A percentile compares a stretch with the other conserved stretches of the same genome.
Conservation (phyloP, 2,113 vertebrate genomes). For the Elephas maximus region DNA sequence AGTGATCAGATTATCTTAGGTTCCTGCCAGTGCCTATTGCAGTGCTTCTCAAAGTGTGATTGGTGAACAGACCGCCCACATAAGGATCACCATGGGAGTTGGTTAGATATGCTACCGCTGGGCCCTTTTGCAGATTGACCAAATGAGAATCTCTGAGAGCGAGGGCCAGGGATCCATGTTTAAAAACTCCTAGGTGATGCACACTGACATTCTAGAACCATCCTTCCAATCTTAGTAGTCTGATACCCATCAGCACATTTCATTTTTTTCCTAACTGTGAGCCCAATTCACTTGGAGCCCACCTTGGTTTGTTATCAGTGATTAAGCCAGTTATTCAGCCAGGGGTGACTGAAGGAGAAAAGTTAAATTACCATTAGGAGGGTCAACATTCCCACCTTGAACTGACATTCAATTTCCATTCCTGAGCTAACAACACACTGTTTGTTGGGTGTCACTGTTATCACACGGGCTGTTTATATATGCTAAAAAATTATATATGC, state of each 20-base stretch:
- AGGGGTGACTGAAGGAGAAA: not conserved
- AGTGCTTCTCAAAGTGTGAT: slow-evolving; percentile 37
- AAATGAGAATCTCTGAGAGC: not conserved
- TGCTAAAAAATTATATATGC: too few species aligned
- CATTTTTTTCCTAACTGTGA: not conserved
- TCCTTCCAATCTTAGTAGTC: not conserved
- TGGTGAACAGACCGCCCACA: not conserved
- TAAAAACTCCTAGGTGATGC: not conserved
- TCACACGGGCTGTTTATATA: too few species aligned
- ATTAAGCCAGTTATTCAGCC: not conserved
- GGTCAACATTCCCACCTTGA: slow-evolving; percentile 16
- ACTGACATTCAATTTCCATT: not conserved
- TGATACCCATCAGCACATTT: not conserved
- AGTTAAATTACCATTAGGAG: not conserved
- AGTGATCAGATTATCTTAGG: not conserved
- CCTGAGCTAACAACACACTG: not conserved
- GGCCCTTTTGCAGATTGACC: not conserved
- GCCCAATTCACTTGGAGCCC: not conserved
- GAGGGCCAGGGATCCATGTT: not conserved
- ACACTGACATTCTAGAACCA: not conserved
- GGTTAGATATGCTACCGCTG: not conserved
- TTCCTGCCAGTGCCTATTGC: not conserved
- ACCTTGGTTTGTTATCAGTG: not conserved
- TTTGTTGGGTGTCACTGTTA: too few species aligned
- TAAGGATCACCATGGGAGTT: not conserved